Evolutionary conservation across 2,888 invertebrate genomes (phyloP).

Genomic region (Spisula subtruncata): DNA sequence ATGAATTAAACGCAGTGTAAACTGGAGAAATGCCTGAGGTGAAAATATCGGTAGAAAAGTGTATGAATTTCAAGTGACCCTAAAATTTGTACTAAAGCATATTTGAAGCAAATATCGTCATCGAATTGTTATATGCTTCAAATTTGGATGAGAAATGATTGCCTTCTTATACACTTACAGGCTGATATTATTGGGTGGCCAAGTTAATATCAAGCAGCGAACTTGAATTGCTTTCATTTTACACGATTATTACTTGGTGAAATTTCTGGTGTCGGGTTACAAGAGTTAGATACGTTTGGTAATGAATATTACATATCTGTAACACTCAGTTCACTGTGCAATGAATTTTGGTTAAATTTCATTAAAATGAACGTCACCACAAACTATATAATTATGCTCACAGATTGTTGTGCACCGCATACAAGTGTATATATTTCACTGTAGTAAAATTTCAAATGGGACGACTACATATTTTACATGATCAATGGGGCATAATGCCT

Average conservation of each 20-base stretch:
- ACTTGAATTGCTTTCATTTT: constrained; percentile 33
- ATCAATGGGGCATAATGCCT: too few relatives aligned
- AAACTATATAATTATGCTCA: too few relatives aligned
- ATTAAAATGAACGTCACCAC: neutral
- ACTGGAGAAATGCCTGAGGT: constrained; percentile 67
- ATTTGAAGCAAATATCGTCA: constrained; percentile 29
- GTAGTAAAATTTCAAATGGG: too few relatives aligned
- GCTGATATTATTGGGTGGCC: constrained; percentile 34
- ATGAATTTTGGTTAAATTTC: neutral
- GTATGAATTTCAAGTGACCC: constrained; percentile 74
- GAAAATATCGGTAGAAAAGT: constrained; percentile 58
- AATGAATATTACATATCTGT: constrained; percentile 5
- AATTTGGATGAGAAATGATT: constrained; percentile 60
- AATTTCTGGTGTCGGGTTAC: constrained; percentile 25
- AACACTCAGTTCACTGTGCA: neutral
- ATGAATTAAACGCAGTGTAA: constrained; percentile 71
- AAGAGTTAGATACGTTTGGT: neutral
- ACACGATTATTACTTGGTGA: neutral
- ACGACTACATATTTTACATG: too few relatives aligned
- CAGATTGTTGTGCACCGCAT: too few relatives aligned
- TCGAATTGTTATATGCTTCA: constrained; percentile 50
- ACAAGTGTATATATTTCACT: too few relatives aligned
- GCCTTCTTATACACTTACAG: constrained; percentile 41
- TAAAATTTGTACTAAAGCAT: constrained; percentile 58
- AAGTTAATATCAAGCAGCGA: constrained; percentile 21